A percentile compares a stretch with the other conserved stretches of the same genome.
phyloP scores from a whole-genome alignment of 2,797 vertebrate genomes.

The Eulemur rubriventer region DNA sequence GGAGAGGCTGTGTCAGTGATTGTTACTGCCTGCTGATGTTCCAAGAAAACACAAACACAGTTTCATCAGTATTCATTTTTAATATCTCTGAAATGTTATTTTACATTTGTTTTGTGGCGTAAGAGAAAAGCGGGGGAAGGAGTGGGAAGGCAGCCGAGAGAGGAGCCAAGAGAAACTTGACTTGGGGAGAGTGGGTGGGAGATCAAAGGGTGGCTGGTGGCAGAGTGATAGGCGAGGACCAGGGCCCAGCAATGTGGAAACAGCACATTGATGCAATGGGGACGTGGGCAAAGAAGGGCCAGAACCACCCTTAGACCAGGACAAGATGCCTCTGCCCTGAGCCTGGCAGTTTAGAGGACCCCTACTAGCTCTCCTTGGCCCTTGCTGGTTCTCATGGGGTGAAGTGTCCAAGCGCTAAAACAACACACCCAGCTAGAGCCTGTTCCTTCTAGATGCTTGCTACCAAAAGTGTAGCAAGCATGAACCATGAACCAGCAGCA shows the following conservation, averaged over 20 bases:
- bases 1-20: background rate
- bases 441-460: background rate
- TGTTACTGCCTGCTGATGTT: background rate
- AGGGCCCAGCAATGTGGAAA: slow-evolving; percentile 38
- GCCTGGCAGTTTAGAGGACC: background rate
- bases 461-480: background rate
- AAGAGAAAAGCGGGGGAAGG: slow-evolving; percentile 58
- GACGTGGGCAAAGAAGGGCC: background rate
- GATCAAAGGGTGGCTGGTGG: slow-evolving; percentile 63
- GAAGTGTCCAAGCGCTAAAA: background rate
- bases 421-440: background rate
- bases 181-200: slow-evolving; percentile 66
- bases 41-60: slow-evolving; percentile 61
- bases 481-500: background rate
- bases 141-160: background rate
- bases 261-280: background rate
- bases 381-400: background rate
- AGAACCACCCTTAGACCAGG: background rate
- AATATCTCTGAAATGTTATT: slow-evolving; percentile 72
- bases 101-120: slow-evolving; percentile 68
- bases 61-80: slow-evolving; percentile 65
- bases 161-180: slow-evolving; percentile 73
- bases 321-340: background rate
- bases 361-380: background rate
- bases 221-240: background rate